These are phyloP conservation scores for Phainopepla nitens DNA, from an alignment of 2,113 vertebrate genomes.

Conservation along the genomic window DNA sequence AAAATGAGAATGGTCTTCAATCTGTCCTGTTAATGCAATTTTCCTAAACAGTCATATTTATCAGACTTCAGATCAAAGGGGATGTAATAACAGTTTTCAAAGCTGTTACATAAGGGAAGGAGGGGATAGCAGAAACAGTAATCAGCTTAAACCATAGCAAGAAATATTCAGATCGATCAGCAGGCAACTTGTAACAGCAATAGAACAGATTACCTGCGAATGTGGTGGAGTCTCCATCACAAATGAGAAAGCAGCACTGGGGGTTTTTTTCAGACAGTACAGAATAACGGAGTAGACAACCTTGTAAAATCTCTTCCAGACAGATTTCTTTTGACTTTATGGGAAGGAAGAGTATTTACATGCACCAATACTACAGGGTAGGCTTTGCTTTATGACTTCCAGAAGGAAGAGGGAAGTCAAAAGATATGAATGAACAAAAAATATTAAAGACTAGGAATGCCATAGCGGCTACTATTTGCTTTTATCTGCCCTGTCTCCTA, in stretches of 20 bases:
- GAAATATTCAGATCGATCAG: not conserved
- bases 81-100: not conserved
- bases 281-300: not conserved
- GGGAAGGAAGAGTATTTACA: not conserved
- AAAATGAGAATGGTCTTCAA: not conserved
- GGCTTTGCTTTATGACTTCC: not conserved
- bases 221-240: not conserved
- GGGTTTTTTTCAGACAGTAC: not conserved
- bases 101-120: not conserved
- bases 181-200: not conserved
- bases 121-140: not conserved
- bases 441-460: not conserved
- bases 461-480: not conserved
- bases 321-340: not conserved
- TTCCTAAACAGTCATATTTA: not conserved
- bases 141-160: not conserved
- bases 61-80: conserved; percentile 3
- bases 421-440: not conserved
- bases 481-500: not conserved
- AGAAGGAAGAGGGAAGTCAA: not conserved
- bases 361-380: not conserved
- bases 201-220: not conserved
- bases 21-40: not conserved
- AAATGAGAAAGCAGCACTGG: not conserved
- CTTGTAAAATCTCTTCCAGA: not conserved